Evolutionary conservation across 2,888 invertebrate genomes (phyloP).

Genomic region (Idaea dimidiata): DNA sequence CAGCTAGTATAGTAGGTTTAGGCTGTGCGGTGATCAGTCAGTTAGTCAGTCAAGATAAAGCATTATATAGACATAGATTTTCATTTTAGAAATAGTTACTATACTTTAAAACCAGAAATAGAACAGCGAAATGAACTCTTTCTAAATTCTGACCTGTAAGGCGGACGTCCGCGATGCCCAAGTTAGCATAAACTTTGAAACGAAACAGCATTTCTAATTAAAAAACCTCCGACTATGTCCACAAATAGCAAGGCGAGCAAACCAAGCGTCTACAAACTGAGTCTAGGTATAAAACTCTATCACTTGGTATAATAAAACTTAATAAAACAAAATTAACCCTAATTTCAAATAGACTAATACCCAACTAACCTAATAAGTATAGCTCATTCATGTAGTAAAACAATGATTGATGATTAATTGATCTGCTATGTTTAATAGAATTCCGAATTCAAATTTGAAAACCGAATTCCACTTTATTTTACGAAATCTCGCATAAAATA

Average conservation of each 20-base stretch:
- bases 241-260: slow-evolving; percentile 18
- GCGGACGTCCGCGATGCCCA: not conserved
- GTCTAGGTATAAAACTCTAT: not conserved
- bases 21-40: too few species aligned
- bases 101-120: not conserved
- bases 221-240: slow-evolving; percentile 29
- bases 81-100: not conserved
- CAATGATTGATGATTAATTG: not conserved
- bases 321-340: too few species aligned
- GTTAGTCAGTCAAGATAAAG: too few species aligned
- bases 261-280: not conserved
- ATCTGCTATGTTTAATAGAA: not conserved
- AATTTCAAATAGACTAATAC: not conserved
- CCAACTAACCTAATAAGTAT: not conserved
- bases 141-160: not conserved
- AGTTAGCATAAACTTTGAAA: slow-evolving; percentile 34
- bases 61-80: too few species aligned
- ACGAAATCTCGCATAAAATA: not conserved
- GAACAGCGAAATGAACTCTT: not conserved
- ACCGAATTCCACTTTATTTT: not conserved
- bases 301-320: not conserved
- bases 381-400: not conserved
- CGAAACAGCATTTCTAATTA: slow-evolving; percentile 45
- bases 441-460: not conserved
- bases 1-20: too few species aligned